These are phyloP conservation scores for Colaptes auratus DNA, from an alignment of 2,113 vertebrate genomes.

Conservation along the genomic window DNA sequence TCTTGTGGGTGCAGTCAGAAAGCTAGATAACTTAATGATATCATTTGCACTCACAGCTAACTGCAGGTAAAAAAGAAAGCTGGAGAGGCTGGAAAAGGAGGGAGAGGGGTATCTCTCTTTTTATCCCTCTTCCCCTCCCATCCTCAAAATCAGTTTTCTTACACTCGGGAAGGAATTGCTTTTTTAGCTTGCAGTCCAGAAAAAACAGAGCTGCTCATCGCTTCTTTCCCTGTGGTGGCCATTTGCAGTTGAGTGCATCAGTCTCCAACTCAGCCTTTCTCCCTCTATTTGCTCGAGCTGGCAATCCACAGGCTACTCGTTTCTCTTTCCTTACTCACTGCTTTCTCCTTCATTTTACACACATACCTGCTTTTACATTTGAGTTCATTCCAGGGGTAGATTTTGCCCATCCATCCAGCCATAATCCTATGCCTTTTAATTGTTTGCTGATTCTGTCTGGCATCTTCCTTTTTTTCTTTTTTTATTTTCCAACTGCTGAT, in stretches of 20 bases:
- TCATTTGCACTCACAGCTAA: slow-evolving; percentile 47
- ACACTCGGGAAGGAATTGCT: not conserved
- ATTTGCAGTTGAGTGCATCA: slow-evolving; percentile 1
- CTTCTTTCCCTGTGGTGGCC: slow-evolving; percentile 16
- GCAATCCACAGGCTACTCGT: not conserved
- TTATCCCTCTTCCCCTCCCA: too few species aligned
- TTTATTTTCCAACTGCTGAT: rapidly evolving
- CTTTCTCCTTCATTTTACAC: not conserved
- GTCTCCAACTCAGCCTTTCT: not conserved
- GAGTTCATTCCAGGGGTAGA: not conserved
- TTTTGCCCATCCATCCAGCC: not conserved
- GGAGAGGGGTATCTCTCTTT: not conserved
- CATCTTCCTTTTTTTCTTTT: not conserved
- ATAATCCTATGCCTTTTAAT: not conserved
- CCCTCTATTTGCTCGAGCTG: not conserved
- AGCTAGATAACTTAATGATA: slow-evolving; percentile 64
- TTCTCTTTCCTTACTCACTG: not conserved
- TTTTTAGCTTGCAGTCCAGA: not conserved
- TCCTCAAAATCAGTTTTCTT: not conserved
- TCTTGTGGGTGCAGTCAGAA: slow-evolving; percentile 37
- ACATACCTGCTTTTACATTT: not conserved
- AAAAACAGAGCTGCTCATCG: not conserved
- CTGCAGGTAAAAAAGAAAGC: slow-evolving; percentile 25
- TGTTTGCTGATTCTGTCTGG: not conserved
- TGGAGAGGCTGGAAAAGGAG: not conserved